Conservation (phyloP, 2,797 vertebrate genomes). For the Hydrocynus forskahlii region DNA sequence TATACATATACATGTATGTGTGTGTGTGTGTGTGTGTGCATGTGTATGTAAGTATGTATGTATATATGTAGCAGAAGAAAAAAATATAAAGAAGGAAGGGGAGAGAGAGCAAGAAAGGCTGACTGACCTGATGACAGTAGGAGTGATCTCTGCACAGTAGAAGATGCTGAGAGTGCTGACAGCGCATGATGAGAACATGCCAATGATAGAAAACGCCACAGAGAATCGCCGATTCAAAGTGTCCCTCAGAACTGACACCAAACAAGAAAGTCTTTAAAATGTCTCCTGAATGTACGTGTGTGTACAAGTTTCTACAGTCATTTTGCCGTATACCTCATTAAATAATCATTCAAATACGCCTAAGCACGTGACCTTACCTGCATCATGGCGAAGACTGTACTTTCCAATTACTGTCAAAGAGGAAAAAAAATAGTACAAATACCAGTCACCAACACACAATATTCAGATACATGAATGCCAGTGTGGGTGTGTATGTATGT, state of each 20-base stretch:
- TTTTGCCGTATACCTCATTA: not conserved
- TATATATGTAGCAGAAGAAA: too few species aligned
- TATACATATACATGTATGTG: too few species aligned
- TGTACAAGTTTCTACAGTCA: not conserved
- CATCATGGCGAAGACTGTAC: slow-evolving; percentile 81
- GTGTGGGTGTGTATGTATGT: slow-evolving; percentile 8
- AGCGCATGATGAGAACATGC: slow-evolving; percentile 97
- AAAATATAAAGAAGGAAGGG: too few species aligned
- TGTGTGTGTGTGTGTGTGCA: too few species aligned
- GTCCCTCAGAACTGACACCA: slow-evolving; percentile 65
- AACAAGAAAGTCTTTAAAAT: not conserved
- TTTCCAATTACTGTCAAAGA: slow-evolving; percentile 77
- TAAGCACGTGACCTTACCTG: slow-evolving; percentile 63
- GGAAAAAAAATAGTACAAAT: not conserved
- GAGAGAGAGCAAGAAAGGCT: too few species aligned
- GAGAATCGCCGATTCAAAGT: slow-evolving; percentile 91
- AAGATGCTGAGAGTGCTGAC: slow-evolving; percentile 96
- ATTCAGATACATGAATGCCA: not conserved
- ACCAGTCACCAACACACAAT: not conserved
- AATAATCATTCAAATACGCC: not conserved
- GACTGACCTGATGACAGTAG: slow-evolving; percentile 93
- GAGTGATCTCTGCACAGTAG: slow-evolving; percentile 97
- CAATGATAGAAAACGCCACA: slow-evolving; percentile 92
- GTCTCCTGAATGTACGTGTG: not conserved
- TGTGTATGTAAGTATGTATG: too few species aligned